Evolutionary conservation across 2,113 vertebrate genomes (phyloP), one percentile per base, ranked within the genome.

Genomic region (Phalacrocorax pelagicus): DNA sequence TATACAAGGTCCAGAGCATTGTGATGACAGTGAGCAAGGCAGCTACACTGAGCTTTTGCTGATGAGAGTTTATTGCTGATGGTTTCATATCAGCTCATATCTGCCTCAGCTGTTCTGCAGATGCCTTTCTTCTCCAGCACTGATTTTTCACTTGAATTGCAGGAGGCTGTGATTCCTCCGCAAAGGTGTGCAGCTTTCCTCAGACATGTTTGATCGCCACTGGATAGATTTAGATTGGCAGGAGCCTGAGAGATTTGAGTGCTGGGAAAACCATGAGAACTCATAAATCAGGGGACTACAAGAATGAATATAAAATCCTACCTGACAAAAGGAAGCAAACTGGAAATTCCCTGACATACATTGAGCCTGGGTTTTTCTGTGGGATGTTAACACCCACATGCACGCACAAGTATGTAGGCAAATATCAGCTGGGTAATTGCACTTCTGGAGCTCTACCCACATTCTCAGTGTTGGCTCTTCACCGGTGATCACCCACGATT

Each of bases 51-150:
- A 86, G 83, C 51, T 84, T 94, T 89, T 91, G 51, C 72, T 93
- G 90, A 67, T 88, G 55, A 77, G 87, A 87, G 46, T 90, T 96
- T 90, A 90, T 93, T 92, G 58, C 61, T 77, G 71, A 49, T 61
- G 42, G 75, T 92, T 93, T 94, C 21, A 0, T 90, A 83, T 88
- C 92, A 42, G 42, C 67, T 88, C 12, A 2, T 88, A 63, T 94
- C 72, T 95, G 65, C 59, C 52, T 94, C 85, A 86, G 58, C 88
- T 93, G 72, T 80, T 77, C 63, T 90, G 63, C 82, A 94, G 63
- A 86, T 90, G 55, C 61, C 47, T 78, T 91, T 95, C 67, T 84
- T 92, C n/a, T 29, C 29, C 54, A 52, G 6, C 44, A 40, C 55
- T 47, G 82, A 44, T 93, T 93, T 94, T 83, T 81, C 47, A 59